Base-by-base conservation (phyloP, 2,888 invertebrate species). In the Torymus texanus region DNA sequence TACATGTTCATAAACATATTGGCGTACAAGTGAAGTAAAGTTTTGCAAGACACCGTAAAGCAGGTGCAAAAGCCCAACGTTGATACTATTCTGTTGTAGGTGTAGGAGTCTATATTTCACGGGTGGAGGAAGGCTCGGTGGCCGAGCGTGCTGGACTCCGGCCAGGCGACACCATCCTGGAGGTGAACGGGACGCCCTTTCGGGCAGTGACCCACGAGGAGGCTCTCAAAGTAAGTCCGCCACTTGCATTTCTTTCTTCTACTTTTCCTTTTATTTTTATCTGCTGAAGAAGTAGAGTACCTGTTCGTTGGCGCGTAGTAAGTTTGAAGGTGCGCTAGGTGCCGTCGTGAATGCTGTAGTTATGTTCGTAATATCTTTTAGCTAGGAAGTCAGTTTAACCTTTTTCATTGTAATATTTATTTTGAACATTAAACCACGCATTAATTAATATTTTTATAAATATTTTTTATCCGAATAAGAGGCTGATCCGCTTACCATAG, bases 161-260 rank as follows among this genome's bases (percentile, higher is more conserved):
- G 88, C 96, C 97, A 83, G 98, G 98, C 83, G 97, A 98, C 92
- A 97, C 97, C 90, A 97, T 98, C 89, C 92, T 98, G 87, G 97
- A 97, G 91, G 97, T 97, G 84, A 98, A 98, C 91, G 97, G 97
- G 82, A 96, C 96, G 81, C 97, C 97, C 83, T 97, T 97, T 91
- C 95, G 96, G 77, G 96, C 96, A 87, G 96, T 97, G 89, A 95
- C 95, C 83, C 97, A 97, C 91, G 95, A 96, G 90, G 97, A 97
- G 90, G 97, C 97, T 82, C 94, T 97, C 84, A 96, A 96, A 94
- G 96, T 97, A 92, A 92, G 91, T 88, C 83, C 10, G 21, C 16
- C 21, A 29, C 83, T 82, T 70, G 68, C 51, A 13, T 78, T 68
- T 50, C 51, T 50, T 61, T 16, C 62, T 14, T 59, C 21, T 53